These are phyloP conservation scores for Cataglyphis livida DNA, from an alignment of 2,888 invertebrate genomes.

Conservation along the genomic window DNA sequence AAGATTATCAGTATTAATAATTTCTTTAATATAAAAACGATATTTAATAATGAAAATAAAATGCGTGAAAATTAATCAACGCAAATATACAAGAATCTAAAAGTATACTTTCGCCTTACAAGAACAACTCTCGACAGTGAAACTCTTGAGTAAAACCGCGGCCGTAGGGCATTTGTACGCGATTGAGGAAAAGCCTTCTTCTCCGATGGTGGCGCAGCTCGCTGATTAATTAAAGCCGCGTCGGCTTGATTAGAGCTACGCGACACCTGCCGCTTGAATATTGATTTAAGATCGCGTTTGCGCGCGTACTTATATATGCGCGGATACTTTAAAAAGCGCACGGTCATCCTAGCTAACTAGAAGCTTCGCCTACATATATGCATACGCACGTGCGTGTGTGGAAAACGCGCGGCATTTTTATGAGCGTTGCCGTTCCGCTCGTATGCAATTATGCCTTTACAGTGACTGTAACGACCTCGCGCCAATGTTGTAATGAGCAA, in stretches of 20 bases:
- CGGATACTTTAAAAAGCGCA: slow-evolving; percentile 54
- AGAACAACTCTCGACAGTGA: not conserved
- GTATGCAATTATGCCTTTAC: slow-evolving; percentile 52
- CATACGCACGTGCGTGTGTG: slow-evolving; percentile 1
- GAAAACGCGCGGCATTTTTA: slow-evolving; percentile 53
- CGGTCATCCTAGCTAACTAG: slow-evolving; percentile 64
- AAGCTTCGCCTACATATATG: slow-evolving; percentile 38
- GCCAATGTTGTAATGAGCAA: slow-evolving; percentile 46
- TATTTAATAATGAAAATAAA: not conserved
- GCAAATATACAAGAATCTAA: slow-evolving; percentile 35
- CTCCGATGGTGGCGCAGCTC: not conserved
- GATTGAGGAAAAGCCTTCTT: slow-evolving; percentile 5
- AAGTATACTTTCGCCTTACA: slow-evolving; percentile 27
- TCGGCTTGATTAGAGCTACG: slow-evolving; percentile 56
- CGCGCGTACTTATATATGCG: not conserved
- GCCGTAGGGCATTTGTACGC: slow-evolving; percentile 16
- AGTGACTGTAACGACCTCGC: slow-evolving; percentile 52
- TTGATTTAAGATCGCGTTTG: slow-evolving; percentile 55
- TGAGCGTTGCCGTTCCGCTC: slow-evolving; percentile 44
- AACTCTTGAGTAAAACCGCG: slow-evolving; percentile 18
- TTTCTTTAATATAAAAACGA: not conserved
- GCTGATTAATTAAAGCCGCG: slow-evolving; percentile 56
- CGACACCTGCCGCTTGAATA: slow-evolving; percentile 60
- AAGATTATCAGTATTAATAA: not conserved
- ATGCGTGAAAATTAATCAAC: not conserved